Evolutionary conservation across 2,888 invertebrate species (phyloP).

Genomic region (Drosophila ustulata): DNA sequence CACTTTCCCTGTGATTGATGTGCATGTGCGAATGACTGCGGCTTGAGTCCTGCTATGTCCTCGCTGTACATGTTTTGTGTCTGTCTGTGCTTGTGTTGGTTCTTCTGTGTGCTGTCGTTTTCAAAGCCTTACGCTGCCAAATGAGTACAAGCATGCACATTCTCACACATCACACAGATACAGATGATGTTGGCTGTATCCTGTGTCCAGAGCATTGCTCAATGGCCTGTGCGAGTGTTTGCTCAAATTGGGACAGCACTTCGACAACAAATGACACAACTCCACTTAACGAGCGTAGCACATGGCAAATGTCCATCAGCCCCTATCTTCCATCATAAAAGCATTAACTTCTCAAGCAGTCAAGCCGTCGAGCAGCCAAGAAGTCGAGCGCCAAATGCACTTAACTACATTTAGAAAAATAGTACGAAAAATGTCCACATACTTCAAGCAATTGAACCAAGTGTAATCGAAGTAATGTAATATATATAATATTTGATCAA

Average conservation of each 20-base stretch:
- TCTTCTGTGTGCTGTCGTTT: conserved; percentile 20
- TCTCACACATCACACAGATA: conserved; percentile 6
- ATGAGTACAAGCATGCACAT: conserved; percentile 36
- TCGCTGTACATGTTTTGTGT: not conserved
- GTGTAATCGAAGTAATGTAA: not conserved
- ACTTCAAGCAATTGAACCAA: not conserved
- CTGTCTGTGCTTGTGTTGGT: not conserved
- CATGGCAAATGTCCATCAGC: conserved; percentile 12
- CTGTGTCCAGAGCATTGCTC: conserved; percentile 47
- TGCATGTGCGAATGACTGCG: conserved; percentile 60
- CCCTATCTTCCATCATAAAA: not conserved
- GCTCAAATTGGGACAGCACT: conserved; percentile 61
- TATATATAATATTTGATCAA: not conserved
- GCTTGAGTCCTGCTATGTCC: conserved; percentile 30
- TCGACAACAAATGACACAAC: conserved; percentile 54
- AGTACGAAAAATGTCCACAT: not conserved
- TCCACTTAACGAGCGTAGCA: conserved; percentile 22
- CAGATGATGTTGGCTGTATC: conserved; percentile 6
- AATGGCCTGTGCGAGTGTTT: conserved; percentile 52
- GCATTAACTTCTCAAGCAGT: not conserved
- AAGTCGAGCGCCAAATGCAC: not conserved
- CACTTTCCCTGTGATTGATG: conserved; percentile 74
- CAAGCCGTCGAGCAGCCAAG: not conserved
- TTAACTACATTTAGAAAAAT: not conserved
- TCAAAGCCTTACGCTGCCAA: conserved; percentile 55